These are phyloP conservation scores for Pantherophis alleghaniensis DNA, from an alignment of 2,797 vertebrate species.

Conservation along the genomic window DNA sequence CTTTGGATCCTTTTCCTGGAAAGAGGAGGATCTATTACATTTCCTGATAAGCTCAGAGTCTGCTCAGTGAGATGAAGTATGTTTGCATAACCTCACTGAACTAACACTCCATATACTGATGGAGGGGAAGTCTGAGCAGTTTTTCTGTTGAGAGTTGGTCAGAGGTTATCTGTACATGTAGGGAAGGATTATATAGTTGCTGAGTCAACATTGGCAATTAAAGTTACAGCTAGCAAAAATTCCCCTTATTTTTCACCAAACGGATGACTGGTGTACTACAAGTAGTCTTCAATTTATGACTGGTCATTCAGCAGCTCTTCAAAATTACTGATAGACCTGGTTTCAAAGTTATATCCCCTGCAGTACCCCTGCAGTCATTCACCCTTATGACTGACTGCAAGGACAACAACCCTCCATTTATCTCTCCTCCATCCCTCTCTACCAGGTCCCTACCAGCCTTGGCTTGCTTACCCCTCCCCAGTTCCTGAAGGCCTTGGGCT, in stretches of 20 bases:
- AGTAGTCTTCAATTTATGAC: background rate
- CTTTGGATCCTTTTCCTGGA: background rate
- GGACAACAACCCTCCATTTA: background rate
- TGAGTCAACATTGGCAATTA: background rate
- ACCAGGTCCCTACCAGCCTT: background rate
- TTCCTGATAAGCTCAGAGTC: background rate
- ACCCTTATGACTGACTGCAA: background rate
- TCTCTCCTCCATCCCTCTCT: background rate
- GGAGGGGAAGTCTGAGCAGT: background rate
- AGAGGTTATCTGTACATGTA: background rate
- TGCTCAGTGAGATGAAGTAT: background rate
- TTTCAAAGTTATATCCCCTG: background rate
- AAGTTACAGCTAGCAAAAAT: background rate
- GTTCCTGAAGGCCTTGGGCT: background rate
- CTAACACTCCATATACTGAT: background rate
- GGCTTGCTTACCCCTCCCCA: background rate
- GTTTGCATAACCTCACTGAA: background rate
- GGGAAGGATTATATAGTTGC: background rate
- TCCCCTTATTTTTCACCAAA: background rate
- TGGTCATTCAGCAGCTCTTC: background rate
- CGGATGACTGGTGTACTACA: background rate
- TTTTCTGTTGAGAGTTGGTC: background rate
- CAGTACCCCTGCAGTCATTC: background rate
- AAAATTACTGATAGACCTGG: accelerated
- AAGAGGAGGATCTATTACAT: background rate